A percentile compares a stretch with the other conserved stretches of the same genome.
phyloP scores from a whole-genome alignment of 1,140 invertebrate genomes.

The Oryctes rhinoceros region DNA sequence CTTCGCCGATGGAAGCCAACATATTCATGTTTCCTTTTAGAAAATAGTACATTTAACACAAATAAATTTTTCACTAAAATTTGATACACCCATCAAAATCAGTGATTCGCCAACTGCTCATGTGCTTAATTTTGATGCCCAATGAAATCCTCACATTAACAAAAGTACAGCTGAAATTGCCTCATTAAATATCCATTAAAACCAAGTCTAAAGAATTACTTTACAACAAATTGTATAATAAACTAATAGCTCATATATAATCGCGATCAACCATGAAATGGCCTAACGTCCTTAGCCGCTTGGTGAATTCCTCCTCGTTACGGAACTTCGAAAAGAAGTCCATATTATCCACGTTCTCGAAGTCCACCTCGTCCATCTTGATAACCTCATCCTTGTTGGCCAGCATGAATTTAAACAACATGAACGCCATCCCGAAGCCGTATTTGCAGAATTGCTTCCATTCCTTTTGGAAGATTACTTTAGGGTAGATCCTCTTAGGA shows the following conservation, averaged over 20 bases:
- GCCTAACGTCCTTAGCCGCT: not conserved
- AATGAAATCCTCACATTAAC: too few relatives aligned
- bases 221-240: too few relatives aligned
- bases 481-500: conserved; percentile 62
- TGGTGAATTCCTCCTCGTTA: conserved; percentile 1
- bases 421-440: conserved; percentile 58
- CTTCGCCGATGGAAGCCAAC: too few relatives aligned
- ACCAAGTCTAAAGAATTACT: too few relatives aligned
- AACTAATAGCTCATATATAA: not conserved
- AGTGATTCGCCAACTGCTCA: too few relatives aligned
- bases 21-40: too few relatives aligned
- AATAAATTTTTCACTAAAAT: too few relatives aligned
- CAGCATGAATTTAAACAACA: conserved; percentile 54
- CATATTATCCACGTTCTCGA: not conserved
- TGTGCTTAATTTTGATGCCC: too few relatives aligned
- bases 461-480: conserved; percentile 59
- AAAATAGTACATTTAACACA: too few relatives aligned
- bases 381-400: conserved; percentile 29
- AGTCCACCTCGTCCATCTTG: not conserved
- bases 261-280: not conserved
- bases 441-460: conserved; percentile 57
- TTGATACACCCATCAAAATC: too few relatives aligned
- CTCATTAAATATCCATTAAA: too few relatives aligned
- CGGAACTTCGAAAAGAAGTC: not conserved
- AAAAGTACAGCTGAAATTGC: too few relatives aligned